Percentiles rank a stretch among this genome's conserved stretches.
These are phyloP conservation scores for Himalopsyche tibetana DNA, from an alignment of 2,888 invertebrate genomes.

Conservation along the genomic window DNA sequence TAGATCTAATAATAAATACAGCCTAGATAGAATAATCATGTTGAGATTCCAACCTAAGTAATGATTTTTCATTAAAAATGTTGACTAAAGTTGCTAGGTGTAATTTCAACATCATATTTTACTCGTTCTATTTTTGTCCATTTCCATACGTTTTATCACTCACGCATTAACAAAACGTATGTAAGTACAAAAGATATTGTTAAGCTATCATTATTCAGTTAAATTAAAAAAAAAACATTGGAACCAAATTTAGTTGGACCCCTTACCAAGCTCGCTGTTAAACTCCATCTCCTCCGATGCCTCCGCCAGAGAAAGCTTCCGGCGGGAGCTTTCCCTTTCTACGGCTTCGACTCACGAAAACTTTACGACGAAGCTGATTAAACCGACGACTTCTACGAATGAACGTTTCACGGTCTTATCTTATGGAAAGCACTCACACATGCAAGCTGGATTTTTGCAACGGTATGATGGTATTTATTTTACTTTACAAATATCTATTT, in stretches of 20 bases:
- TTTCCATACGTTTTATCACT: too few species aligned
- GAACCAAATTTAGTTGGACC: not conserved
- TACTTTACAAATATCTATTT: too few species aligned
- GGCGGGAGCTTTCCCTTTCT: constrained; percentile 54
- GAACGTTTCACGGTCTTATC: constrained; percentile 56
- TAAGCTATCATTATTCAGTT: not conserved
- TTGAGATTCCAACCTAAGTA: too few species aligned
- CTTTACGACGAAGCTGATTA: constrained; percentile 59
- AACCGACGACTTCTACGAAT: constrained; percentile 50
- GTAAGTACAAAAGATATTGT: too few species aligned
- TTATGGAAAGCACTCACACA: constrained; percentile 17
- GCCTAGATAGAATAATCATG: too few species aligned
- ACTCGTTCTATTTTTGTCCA: too few species aligned
- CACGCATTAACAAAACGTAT: too few species aligned
- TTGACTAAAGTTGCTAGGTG: too few species aligned
- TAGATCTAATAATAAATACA: too few species aligned
- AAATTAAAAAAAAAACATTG: not conserved
- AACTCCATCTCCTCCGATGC: not conserved
- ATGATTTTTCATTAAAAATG: too few species aligned
- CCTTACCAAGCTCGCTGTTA: not conserved
- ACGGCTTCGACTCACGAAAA: constrained; percentile 41
- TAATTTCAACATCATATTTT: too few species aligned
- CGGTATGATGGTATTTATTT: too few species aligned
- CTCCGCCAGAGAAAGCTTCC: constrained; percentile 19
- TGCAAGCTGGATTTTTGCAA: not conserved